Base-by-base conservation (phyloP, 30 jellyfish, hydroid and myxozoan genomes). In the Nemopilema nomurai region DNA sequence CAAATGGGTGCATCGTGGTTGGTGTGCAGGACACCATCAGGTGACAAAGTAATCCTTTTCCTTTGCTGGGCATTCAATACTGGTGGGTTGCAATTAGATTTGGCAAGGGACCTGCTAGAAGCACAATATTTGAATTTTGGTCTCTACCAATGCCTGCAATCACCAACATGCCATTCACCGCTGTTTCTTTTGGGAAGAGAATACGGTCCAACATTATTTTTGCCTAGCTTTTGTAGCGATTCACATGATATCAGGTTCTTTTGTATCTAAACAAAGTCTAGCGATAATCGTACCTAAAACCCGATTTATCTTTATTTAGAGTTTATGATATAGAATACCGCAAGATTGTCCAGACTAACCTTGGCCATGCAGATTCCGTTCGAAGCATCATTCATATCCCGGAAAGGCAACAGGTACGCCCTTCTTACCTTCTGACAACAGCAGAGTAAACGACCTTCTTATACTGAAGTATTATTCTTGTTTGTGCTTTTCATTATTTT, bases 1-100 rank as follows among this genome's bases (percentile, higher is more conserved):
- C 86, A 1, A 90, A 84, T 67, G 97, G 97, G 4, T 90, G 97
- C 71, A 77, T 90, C 29, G 97, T 90, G 71, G 97, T 84, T 4
- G 97, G 97, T 28, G 89, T 90, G 0, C 90, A 90, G 73, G 96
- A 90, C 26, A 79, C 86, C 18, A 90, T 90, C 69, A 78, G 96
- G 97, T 90, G 51, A 8, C 32, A 16, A 63, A 52, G 69, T 53
- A 21, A 1, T 62, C 28, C 49, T 8, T 63, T 63, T 18, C 4
- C 29, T 4, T 6, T 63, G 26, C 72, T 19, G 8, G 16, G n/a
- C 9, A 41, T 41, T 41, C 57, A 41, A n/a, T n/a, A n/a, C n/a
- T n/a, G n/a, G n/a, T n/a, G n/a, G n/a, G n/a, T n/a, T n/a, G n/a
- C n/a, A n/a, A n/a, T n/a, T n/a, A n/a, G n/a, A n/a, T n/a, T n/a